Base-by-base conservation (phyloP, 2,113 vertebrate species). In the Upupa epops region DNA sequence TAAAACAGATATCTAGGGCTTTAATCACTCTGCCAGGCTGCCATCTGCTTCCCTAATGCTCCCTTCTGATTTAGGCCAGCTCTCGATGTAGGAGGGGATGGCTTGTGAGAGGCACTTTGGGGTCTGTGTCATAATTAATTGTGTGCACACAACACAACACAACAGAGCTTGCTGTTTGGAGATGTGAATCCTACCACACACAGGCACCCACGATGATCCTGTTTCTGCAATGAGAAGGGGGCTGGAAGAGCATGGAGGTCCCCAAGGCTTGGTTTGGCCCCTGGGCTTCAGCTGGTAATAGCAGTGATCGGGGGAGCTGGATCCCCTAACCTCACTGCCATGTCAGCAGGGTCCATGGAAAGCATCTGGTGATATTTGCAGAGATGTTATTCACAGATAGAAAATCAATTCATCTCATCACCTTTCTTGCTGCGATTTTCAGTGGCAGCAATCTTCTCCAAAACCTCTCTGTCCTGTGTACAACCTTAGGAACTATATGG, bases 1-100 rank as follows among this genome's bases (percentile, higher is more conserved):
- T 97, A 96, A 94, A 97, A 95, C 86, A 95, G 96, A 92, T 96
- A 98, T 96, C 93, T 74, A 59, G 90, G 79, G 87, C 83, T 96
- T 97, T 96, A 97, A 96, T 97, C 95, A 95, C 85, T 96, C 94
- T 98, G 96, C 96, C 96, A 97, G 96, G 86, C 87, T 90, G 89
- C 98, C 97, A 98, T 98, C 97, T 97, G 97, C 91, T 96, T 96
- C 66, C 75, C 86, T 90, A 64, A 5, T 49, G 59, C 88, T 93
- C 75, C 93, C 70, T 79, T 91, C 69, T 84, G 83, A 72, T 88
- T 92, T 88, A 89, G 91, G 31, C 71, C 90, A 89, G 95, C 94
- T 94, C 96, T 96, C 18, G 4, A 26, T 75, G 89, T 51, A 91
- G 85, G 73, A 95, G 72, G 74, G 89, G 94, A 96, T 90, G 96